phyloP scores from a whole-genome alignment of 2,888 invertebrate genomes.

The Priapulus caudatus region DNA sequence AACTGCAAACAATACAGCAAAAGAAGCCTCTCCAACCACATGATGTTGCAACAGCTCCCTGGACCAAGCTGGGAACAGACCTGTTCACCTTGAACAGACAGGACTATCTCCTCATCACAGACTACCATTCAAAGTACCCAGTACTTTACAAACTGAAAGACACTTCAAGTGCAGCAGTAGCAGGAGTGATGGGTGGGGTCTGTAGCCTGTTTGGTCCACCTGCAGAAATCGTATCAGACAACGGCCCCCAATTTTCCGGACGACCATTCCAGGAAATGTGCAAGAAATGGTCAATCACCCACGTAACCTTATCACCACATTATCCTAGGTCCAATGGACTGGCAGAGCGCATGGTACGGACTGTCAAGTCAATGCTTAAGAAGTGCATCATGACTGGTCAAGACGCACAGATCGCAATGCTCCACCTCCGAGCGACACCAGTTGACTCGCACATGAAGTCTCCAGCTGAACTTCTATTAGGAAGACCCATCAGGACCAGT shows the following conservation, averaged over 20 bases:
- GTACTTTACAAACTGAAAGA: constrained; percentile 15
- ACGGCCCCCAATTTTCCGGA: too few relatives aligned
- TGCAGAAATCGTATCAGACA: too few relatives aligned
- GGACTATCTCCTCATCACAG: constrained; percentile 18
- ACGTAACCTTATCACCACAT: constrained; percentile 21
- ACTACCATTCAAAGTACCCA: constrained; percentile 20
- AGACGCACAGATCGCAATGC: too few relatives aligned
- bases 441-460: too few relatives aligned
- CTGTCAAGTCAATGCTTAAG: too few relatives aligned
- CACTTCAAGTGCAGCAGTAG: constrained; percentile 11
- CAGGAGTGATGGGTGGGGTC: constrained; percentile 15
- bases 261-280: constrained; percentile 19
- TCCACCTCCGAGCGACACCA: too few relatives aligned
- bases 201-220: too few relatives aligned
- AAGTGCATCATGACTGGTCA: too few relatives aligned
- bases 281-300: constrained; percentile 16
- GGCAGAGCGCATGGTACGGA: constrained; percentile 22
- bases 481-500: too few relatives aligned
- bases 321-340: constrained; percentile 20
- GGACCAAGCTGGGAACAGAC: constrained; percentile 6
- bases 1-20: not conserved
- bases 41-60: constrained; percentile 3
- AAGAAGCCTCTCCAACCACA: constrained; percentile 4
- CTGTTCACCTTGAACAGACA: constrained; percentile 15
- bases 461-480: too few relatives aligned